Evolutionary conservation across 2,888 invertebrate species (phyloP), one percentile per base, ranked within the genome.

Genomic region (Archips crataeganus): DNA sequence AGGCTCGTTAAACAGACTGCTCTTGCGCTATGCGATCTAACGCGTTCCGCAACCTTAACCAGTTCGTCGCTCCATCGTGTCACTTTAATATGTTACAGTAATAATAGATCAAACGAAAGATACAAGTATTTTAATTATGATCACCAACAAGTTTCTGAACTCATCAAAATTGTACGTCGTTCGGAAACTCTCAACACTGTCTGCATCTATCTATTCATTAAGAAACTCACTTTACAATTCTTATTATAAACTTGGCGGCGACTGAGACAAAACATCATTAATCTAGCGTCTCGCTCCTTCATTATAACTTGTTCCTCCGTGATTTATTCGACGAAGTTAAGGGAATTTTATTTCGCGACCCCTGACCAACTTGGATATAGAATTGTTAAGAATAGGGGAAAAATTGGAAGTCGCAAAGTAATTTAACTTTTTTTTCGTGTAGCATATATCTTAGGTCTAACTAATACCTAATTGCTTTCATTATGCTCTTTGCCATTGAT

Each of bases 291-390:
- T 81, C 81, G 76, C 76, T 83, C 79, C 76, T 76, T 76, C 82
- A 80, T 80, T 79, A 80, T 77, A 78, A 78, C 77, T 83, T 79
- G 77, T 72, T 74, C 70, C 70, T 66, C 13, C 66, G 79, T 84
- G 83, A 84, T 84, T 84, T 84, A 84, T 84, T 82, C 78, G 77
- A 74, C 66, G 78, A 81, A 78, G 79, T 81, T 79, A 79, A 67
- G 39, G 57, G 72, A 79, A 79, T 83, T 80, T 82, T 79, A 80
- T 81, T 77, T 74, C 61, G 61, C 69, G 70, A 74, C 74, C 74
- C 74, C 64, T 70, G 70, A 36, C 69, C 32, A 36, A 65, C 74
- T n/a, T 5, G 54, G 74, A 74, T 73, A 13, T 63, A 71, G 15
- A 39, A 39, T 45, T 13, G 15, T 23, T 45, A 42, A 49, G 63